These are phyloP conservation scores for Tuberolachnus salignus DNA, from an alignment of 2,888 invertebrate genomes.

Conservation along the genomic window DNA sequence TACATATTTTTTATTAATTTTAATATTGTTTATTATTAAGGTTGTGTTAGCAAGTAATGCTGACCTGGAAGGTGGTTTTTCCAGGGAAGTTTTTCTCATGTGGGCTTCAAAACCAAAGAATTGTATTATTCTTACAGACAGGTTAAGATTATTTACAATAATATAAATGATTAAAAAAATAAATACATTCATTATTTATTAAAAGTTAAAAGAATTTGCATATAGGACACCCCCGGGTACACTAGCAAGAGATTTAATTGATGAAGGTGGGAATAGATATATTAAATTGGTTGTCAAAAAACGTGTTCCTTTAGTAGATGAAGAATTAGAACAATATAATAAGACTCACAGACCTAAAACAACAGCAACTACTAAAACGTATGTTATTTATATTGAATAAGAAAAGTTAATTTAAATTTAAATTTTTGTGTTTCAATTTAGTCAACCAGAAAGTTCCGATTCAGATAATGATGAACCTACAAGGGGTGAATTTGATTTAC, in stretches of 20 bases:
- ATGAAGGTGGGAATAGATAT: conserved; percentile 75
- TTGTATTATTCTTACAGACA: conserved; percentile 89
- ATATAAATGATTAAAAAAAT: background rate
- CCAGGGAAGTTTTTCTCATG: conserved; percentile 89
- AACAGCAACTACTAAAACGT: conserved; percentile 30
- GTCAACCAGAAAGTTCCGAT: conserved; percentile 70
- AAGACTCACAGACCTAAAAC: conserved; percentile 66
- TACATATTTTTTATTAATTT: background rate
- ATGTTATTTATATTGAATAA: background rate
- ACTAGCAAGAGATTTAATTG: conserved; percentile 77
- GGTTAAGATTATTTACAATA: conserved; percentile 63
- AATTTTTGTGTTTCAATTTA: background rate
- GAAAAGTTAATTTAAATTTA: background rate
- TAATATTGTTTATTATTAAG: conserved; percentile 60
- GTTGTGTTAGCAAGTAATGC: conserved; percentile 94
- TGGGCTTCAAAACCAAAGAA: conserved; percentile 94
- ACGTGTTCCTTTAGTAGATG: conserved; percentile 76
- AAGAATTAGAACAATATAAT: conserved; percentile 77
- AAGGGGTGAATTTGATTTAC: conserved; percentile 85
- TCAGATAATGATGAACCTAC: conserved; percentile 83
- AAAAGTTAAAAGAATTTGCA: background rate
- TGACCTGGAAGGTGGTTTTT: conserved; percentile 94
- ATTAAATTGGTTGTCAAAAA: conserved; percentile 74
- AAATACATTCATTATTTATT: background rate
- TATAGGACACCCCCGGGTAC: conserved; percentile 80